These are phyloP conservation scores for Gastracanthus pulcherrimus DNA, from an alignment of 2,888 invertebrate species.

Conservation along the genomic window DNA sequence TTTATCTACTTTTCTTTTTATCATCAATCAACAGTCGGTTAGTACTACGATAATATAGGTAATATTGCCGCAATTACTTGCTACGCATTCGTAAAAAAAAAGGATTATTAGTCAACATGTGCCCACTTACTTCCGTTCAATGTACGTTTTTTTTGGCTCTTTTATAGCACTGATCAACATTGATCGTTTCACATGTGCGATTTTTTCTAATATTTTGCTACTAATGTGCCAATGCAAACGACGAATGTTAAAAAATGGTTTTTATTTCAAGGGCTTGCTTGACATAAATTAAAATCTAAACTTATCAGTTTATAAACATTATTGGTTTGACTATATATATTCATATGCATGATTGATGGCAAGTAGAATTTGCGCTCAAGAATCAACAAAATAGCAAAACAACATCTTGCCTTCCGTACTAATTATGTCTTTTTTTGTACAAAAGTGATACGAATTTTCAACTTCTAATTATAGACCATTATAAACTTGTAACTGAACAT, in stretches of 20 bases:
- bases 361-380: constrained; percentile 12
- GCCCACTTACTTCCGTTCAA: constrained; percentile 50
- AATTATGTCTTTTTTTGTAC: constrained; percentile 32
- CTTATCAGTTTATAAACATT: constrained; percentile 27
- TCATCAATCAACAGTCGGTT: constrained; percentile 65
- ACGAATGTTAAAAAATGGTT: constrained; percentile 1
- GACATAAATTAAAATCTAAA: constrained; percentile 22
- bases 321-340: constrained; percentile 23
- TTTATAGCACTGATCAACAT: constrained; percentile 8
- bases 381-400: constrained; percentile 39
- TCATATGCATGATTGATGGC: constrained; percentile 27
- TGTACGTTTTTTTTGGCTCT: constrained; percentile 42
- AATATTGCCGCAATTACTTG: constrained; percentile 72
- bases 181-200: not conserved
- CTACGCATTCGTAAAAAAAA: constrained; percentile 61
- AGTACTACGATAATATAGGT: constrained; percentile 71
- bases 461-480: constrained; percentile 44
- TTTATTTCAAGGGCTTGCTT: not conserved
- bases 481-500: constrained; percentile 33
- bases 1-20: constrained; percentile 48
- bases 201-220: constrained; percentile 9
- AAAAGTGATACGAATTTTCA: constrained; percentile 50
- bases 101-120: constrained; percentile 68
- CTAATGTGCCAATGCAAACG: not conserved
- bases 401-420: constrained; percentile 19